Conservation (phyloP, 2,888 invertebrate genomes). For the Heliconius ismenius region DNA sequence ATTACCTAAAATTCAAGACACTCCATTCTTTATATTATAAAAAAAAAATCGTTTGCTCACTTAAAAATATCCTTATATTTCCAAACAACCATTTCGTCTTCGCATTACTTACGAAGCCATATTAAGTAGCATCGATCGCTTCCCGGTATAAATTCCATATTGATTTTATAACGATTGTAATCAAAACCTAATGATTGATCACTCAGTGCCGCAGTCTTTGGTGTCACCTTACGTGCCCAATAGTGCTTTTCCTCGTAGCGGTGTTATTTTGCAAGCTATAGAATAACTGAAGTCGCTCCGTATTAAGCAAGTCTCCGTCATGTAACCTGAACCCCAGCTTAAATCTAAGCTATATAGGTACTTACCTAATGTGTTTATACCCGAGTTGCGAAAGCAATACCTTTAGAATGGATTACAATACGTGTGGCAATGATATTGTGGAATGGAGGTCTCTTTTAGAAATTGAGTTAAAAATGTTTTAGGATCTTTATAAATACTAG, state of each 20-base stretch:
- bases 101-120: conserved; percentile 13
- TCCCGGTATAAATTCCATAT: conserved; percentile 26
- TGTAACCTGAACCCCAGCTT: conserved; percentile 72
- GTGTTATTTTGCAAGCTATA: conserved; percentile 76
- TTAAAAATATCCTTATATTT: neutral
- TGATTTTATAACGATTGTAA: conserved; percentile 28
- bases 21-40: no score
- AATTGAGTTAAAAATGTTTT: neutral
- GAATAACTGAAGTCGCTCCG: conserved; percentile 72
- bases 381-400: conserved; percentile 67
- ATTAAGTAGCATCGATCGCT: neutral
- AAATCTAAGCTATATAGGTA: conserved; percentile 64
- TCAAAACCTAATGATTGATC: conserved; percentile 43
- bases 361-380: conserved; percentile 65
- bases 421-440: conserved; percentile 16
- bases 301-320: conserved; percentile 73
- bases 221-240: conserved; percentile 77
- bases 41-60: no score
- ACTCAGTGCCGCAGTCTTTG: conserved; percentile 62
- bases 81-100: neutral
- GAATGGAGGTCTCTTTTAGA: neutral
- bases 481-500: neutral
- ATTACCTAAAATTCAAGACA: neutral
- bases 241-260: conserved; percentile 70
- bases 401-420: conserved; percentile 46